phyloP scores from a whole-genome alignment of 2,888 invertebrate genomes.

The Lymantria dispar region DNA sequence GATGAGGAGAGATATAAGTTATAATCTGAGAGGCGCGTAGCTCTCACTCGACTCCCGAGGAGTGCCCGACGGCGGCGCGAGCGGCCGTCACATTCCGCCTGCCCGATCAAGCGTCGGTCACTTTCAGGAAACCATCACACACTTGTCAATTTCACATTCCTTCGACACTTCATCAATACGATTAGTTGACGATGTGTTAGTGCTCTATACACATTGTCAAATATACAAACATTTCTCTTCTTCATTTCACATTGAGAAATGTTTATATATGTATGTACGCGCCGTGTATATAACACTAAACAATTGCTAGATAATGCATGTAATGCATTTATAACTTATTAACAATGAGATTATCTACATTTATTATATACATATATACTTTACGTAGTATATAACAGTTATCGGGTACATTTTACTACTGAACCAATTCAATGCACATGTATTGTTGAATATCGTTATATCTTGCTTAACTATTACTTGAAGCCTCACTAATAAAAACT shows the following conservation, averaged over 20 bases:
- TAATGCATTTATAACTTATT: conserved; percentile 12
- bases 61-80: neutral
- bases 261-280: conserved; percentile 5
- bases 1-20: conserved; percentile 21
- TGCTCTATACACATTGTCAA: no score
- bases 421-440: no score
- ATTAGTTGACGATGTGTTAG: no score
- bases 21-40: conserved; percentile 20
- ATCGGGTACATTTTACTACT: neutral
- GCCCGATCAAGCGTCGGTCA: conserved; percentile 58
- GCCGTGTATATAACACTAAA: no score
- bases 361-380: conserved; percentile 11
- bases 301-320: no score
- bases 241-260: conserved; percentile 4
- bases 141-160: neutral
- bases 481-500: no score
- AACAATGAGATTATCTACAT: conserved; percentile 14
- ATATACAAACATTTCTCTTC: no score
- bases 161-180: neutral
- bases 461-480: no score
- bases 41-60: neutral
- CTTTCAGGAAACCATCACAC: conserved; percentile 16
- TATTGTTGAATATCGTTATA: no score
- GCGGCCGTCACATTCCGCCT: conserved; percentile 48
- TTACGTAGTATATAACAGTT: conserved; percentile 5